Conservation (phyloP, 2,113 vertebrate genomes). For the Gavialis gangeticus region DNA sequence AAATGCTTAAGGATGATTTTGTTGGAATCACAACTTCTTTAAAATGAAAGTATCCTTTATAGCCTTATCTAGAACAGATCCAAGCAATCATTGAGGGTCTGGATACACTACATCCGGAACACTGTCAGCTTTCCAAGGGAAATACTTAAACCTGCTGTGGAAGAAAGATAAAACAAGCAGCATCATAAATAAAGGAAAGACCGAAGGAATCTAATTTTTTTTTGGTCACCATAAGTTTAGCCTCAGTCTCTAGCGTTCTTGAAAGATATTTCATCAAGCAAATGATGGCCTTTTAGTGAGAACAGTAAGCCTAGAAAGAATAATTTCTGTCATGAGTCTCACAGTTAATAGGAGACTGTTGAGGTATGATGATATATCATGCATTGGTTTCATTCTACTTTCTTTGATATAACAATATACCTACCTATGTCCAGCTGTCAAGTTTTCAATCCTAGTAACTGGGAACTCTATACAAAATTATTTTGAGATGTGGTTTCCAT, state of each 20-base stretch:
- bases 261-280: not conserved
- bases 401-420: not conserved
- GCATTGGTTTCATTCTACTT: not conserved
- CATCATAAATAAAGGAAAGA: not conserved
- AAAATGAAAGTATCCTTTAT: not conserved
- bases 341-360: not conserved
- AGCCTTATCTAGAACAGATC: not conserved
- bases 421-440: not conserved
- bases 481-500: not conserved
- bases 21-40: not conserved
- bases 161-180: not conserved
- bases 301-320: not conserved
- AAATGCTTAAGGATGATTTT: not conserved
- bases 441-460: not conserved
- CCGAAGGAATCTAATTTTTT: not conserved
- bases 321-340: not conserved
- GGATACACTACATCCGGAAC: not conserved
- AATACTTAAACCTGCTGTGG: not conserved
- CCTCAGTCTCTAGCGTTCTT: not conserved
- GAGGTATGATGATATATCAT: no score
- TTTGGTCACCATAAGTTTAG: not conserved
- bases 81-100: not conserved
- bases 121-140: not conserved
- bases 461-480: not conserved
- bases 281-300: not conserved